Evolutionary conservation across 1,140 invertebrate species (phyloP).

Genomic region (Aricia agestis): DNA sequence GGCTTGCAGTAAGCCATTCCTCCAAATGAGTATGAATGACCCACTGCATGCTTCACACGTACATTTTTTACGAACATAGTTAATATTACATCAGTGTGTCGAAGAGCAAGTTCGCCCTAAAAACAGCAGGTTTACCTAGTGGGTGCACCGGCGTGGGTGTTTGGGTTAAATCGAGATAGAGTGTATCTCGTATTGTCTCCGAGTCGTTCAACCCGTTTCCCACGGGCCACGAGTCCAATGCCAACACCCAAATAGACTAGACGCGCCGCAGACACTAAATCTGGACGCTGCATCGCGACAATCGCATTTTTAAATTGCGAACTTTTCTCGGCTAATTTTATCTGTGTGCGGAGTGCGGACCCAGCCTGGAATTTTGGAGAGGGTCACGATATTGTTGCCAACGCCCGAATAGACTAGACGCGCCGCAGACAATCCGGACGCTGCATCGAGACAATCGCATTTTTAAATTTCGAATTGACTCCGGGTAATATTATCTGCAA

Average conservation of each 20-base stretch:
- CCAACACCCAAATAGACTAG: constrained; percentile 72
- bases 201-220: constrained; percentile 73
- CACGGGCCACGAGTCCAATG: constrained; percentile 64
- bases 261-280: constrained; percentile 71
- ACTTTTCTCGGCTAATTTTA: neutral
- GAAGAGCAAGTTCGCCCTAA: constrained; percentile 5
- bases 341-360: too few species aligned
- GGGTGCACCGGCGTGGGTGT: neutral
- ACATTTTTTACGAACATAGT: too few species aligned
- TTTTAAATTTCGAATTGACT: too few species aligned
- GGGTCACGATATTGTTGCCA: too few species aligned
- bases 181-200: constrained; percentile 52
- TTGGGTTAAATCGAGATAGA: neutral
- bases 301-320: neutral
- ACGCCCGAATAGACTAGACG: too few species aligned
- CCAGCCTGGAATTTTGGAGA: too few species aligned
- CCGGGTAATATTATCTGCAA: too few species aligned
- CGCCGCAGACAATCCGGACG: too few species aligned
- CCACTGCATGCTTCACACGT: too few species aligned
- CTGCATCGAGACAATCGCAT: too few species aligned
- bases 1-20: too few species aligned
- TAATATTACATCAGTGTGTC: constrained; percentile 2
- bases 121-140: neutral
- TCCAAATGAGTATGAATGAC: too few species aligned
- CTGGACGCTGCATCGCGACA: constrained; percentile 46